Base-by-base conservation (phyloP, 2,888 invertebrate species). In the Andrena bucephala region DNA sequence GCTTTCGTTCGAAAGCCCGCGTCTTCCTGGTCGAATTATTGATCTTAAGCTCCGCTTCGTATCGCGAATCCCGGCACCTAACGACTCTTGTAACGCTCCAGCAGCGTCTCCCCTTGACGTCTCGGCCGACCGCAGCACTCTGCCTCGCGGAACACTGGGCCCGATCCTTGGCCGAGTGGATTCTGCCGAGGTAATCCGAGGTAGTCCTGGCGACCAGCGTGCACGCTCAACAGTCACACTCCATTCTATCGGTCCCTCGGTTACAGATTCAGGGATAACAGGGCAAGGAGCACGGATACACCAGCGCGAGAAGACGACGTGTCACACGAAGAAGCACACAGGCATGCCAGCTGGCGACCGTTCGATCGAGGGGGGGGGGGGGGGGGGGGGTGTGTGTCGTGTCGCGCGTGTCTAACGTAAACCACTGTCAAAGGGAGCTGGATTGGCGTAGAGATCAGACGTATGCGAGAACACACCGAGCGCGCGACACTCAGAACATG, bases 11-110 rank as follows among this genome's bases (percentile, higher is more conserved):
- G 82, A 77, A 81, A 77, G 63, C 68, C 73, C 77, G 74, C 75
- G 79, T 73, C 86, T 84, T 77, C 74, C 73, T 68, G 77, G 75
- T 75, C 69, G 79, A 75, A 84, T 80, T 86, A 77, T 71, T 77
- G 84, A 86, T 86, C 84, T 73, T 79, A 77, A 84, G 74, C 84
- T 71, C 60, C 66, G 77, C 85, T 77, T 57, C 71, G 84, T 74
- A 79, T 81, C 81, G 75, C 84, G 83, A 83, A 77, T 72, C 73
- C 65, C 48, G 63, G 24, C 70, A 74, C 74, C 77, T 81, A 74
- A 82, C 77, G 69, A 76, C 81, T 70, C 66, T 73, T 36, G 79
- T 52, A 62, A 70, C 66, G 67, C 69, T 57, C 65, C 59, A 52
- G 57, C 27, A 57, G 48, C 36, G 29, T 80, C 57, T 62, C 6